Conservation (phyloP, 2,797 vertebrate species). For the Eulemur mongoz region DNA sequence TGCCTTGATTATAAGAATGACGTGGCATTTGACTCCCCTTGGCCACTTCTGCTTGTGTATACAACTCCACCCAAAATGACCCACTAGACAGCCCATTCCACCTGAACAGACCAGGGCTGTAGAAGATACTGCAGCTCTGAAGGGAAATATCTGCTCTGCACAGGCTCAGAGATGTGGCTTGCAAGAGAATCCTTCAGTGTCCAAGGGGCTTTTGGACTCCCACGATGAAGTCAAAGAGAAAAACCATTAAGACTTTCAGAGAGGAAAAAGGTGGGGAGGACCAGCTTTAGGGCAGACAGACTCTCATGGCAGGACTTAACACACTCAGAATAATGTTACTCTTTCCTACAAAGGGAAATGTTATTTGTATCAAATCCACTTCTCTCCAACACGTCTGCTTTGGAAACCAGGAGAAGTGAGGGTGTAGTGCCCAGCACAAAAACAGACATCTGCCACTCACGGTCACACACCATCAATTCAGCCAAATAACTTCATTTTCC, state of each 20-base stretch:
- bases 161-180: neutral
- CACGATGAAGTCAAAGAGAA: neutral
- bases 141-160: neutral
- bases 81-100: neutral
- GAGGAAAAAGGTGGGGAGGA: neutral
- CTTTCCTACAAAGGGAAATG: neutral
- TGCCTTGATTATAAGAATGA: neutral
- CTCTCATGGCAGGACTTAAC: neutral
- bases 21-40: neutral
- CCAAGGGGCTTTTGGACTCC: neutral
- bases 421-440: neutral
- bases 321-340: neutral
- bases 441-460: constrained; percentile 66
- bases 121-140: neutral
- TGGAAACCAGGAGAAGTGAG: constrained; percentile 37
- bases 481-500: constrained; percentile 76
- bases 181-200: neutral
- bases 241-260: neutral
- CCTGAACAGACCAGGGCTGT: neutral
- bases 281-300: neutral
- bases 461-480: constrained; percentile 55
- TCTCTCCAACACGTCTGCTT: neutral
- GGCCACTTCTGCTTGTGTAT: neutral
- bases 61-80: neutral
- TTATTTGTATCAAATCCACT: neutral